Evolutionary conservation across 2,797 vertebrate species (phyloP), one percentile per base, ranked within the genome.

Genomic region (Spea hammondii): DNA sequence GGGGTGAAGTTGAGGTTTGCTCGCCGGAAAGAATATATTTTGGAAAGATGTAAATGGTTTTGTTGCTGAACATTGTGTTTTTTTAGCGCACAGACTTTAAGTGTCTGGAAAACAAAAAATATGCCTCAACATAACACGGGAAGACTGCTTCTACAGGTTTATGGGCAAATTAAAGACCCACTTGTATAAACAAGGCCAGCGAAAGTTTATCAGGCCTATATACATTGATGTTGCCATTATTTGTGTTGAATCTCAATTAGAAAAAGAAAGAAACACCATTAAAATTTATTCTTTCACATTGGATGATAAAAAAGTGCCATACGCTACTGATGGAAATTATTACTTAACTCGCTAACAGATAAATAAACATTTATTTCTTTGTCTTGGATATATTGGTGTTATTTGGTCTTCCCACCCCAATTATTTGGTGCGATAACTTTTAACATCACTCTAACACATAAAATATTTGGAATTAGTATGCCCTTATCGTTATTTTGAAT

Each of bases 271-370:
- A 14, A 13, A 77, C 11, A 45, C 64, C 49, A 73, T 10, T 82
- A 73, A 77, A 77, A 60, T 73, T 77, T 82, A 82, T 81, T 13
- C n/a, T 14, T 11, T 50, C 64, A 73, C 47, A 14, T 73, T 70
- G 12, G 62, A 32, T 48, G 14, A 49, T 64, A 74, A 68, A 79
- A 74, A 69, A 11, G 66, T 47, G 55, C 14, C 68, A 74, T 79
- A 73, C 46, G 66, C 48, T 70, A 46, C 78, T 79, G 66, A 54
- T 74, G 72, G 65, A 70, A 74, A 64, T 54, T 48, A 55, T 73
- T 62, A 70, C 74, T 79, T 59, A 64, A 70, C 69, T 47, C n/a
- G 46, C 11, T 47, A 65, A 65, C 64, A 47, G 8, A 11, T 65
- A 47, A 47, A 47, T 44, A 65, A 47, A 45, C 64, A 12, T 65